phyloP scores from a whole-genome alignment of 2,888 invertebrate species.

The Nebria brevicollis region DNA sequence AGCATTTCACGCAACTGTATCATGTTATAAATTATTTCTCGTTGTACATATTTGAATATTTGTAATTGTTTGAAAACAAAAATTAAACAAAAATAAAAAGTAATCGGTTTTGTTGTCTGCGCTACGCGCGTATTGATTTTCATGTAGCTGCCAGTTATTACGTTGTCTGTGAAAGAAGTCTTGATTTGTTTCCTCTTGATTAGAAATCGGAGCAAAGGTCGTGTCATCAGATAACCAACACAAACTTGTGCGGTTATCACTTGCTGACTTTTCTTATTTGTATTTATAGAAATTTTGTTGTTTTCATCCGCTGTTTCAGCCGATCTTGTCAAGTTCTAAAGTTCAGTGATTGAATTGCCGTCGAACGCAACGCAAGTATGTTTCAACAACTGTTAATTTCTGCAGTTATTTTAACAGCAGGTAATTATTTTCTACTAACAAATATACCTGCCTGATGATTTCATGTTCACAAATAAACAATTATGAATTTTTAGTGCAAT shows the following conservation, averaged over 20 bases:
- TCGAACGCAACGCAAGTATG: slow-evolving; percentile 26
- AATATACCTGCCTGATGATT: neutral
- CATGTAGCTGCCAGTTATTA: slow-evolving; percentile 1
- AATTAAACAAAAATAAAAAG: slow-evolving; percentile 6
- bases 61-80: slow-evolving; percentile 14
- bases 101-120: neutral
- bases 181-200: slow-evolving; percentile 10
- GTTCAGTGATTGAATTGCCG: slow-evolving; percentile 33
- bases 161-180: neutral
- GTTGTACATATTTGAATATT: slow-evolving; percentile 13
- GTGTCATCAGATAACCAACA: slow-evolving; percentile 38
- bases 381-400: slow-evolving; percentile 21
- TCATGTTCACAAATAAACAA: neutral
- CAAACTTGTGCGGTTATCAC: slow-evolving; percentile 24
- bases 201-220: slow-evolving; percentile 35
- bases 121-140: slow-evolving; percentile 34
- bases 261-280: slow-evolving; percentile 28
- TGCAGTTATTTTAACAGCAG: slow-evolving; percentile 26
- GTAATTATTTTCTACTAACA: slow-evolving; percentile 12
- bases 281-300: slow-evolving; percentile 29
- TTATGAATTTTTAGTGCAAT: slow-evolving; percentile 16
- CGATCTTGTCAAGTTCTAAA: slow-evolving; percentile 20
- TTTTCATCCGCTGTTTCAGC: slow-evolving; percentile 27
- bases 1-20: slow-evolving; percentile 16
- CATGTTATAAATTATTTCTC: slow-evolving; percentile 21